Conservation (phyloP, 1,140 invertebrate genomes). For the Platorchestia sp. region DNA sequence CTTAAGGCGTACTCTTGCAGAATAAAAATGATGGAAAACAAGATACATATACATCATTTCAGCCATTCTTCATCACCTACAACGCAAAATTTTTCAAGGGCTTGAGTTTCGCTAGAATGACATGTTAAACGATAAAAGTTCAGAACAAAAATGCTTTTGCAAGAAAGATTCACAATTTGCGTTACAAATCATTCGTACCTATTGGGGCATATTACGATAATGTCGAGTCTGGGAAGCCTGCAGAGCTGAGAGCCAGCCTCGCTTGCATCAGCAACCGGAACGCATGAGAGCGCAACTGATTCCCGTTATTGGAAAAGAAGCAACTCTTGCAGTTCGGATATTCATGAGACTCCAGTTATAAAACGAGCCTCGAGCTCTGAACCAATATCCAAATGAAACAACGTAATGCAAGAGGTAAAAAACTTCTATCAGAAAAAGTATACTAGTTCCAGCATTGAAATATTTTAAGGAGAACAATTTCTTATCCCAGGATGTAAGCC, state of each 20-base stretch:
- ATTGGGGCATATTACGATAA: background rate
- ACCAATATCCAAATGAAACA: background rate
- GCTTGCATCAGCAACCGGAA: background rate
- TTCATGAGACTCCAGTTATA: background rate
- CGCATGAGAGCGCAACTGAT: background rate
- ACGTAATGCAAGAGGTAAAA: background rate
- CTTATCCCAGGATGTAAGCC: background rate
- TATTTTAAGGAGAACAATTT: background rate
- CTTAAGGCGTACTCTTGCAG: background rate
- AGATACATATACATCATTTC: background rate
- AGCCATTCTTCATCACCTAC: background rate
- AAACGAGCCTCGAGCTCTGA: background rate
- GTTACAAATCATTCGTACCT: background rate
- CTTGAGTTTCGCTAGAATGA: background rate
- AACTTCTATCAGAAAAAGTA: background rate
- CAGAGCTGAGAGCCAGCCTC: background rate
- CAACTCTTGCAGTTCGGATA: background rate
- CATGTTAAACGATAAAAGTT: background rate
- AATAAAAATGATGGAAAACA: background rate
- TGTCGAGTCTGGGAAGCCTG: background rate
- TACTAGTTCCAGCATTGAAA: background rate
- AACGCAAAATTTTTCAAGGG: background rate
- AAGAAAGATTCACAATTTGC: background rate
- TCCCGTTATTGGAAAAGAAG: constrained; percentile 7
- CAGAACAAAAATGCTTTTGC: background rate